These are phyloP conservation scores for Phaethon lepturus DNA, from an alignment of 2,113 vertebrate species.

Conservation along the genomic window DNA sequence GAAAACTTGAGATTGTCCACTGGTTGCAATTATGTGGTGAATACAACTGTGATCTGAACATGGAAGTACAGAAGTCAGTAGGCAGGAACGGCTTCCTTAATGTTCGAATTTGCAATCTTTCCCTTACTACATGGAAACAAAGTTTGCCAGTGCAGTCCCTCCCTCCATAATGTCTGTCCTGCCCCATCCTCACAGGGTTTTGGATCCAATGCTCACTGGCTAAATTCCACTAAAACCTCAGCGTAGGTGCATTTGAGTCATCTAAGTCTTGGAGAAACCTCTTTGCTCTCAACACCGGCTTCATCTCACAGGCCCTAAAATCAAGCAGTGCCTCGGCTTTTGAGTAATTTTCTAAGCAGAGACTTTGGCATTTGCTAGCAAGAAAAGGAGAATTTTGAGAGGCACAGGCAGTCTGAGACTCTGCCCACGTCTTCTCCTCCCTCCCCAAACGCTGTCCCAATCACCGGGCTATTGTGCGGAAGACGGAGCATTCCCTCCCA, in stretches of 20 bases:
- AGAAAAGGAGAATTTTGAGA: background rate
- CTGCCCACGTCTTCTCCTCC: background rate
- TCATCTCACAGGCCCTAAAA: background rate
- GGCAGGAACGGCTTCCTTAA: background rate
- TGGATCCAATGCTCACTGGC: background rate
- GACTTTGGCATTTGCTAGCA: background rate
- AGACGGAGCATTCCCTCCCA: background rate
- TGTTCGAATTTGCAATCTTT: background rate
- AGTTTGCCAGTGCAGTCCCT: background rate
- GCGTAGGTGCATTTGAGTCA: background rate
- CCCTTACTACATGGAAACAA: conserved; percentile 38
- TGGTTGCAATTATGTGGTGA: background rate
- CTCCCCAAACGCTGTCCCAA: background rate
- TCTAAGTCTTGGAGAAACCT: background rate
- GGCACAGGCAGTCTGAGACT: background rate
- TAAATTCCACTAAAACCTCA: background rate
- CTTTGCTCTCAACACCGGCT: background rate
- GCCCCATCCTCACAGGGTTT: background rate
- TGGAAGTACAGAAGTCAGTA: background rate
- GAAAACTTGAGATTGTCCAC: background rate
- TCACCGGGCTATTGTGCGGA: background rate
- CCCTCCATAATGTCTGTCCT: background rate
- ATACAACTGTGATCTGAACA: background rate
- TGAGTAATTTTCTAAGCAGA: background rate
- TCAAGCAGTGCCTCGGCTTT: background rate